Base-by-base conservation (phyloP, 1,140 invertebrate species). In the Phymastichus coffea region DNA sequence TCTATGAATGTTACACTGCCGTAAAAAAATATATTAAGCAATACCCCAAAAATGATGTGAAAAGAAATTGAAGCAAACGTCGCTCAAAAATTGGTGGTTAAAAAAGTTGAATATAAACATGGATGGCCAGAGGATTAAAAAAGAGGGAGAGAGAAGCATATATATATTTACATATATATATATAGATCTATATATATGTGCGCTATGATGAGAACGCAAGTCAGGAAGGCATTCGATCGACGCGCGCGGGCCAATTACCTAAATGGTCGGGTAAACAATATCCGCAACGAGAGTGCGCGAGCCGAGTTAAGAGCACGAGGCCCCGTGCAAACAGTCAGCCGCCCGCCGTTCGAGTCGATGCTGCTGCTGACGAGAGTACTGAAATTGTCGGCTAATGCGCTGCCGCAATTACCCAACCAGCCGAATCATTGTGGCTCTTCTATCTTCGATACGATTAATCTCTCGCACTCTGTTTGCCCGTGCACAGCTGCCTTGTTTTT, bases 241-340 rank as follows among this genome's bases (percentile, higher is more conserved):
- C 6, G 12, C 28, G 6, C 28, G 28, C 28, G 70, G 73, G 73
- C 71, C 75, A 79, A 80, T 80, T 80, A 80, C 74, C 78, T 79
- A 79, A 79, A 79, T 79, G 78, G 77, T 76, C 72, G 73, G 71
- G 75, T 77, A 79, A 80, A 79, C 78, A 80, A 77, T 79, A 79
- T 77, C 72, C 68, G 70, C 66, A 33, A 12, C 28, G 28, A n/a
- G n/a, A n/a, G 47, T 30, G 69, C 72, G 65, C 66, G 20, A 12
- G 20, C 44, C 37, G 48, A 77, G 75, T 76, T 75, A 74, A 76
- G 74, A 74, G 74, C 71, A 68, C 59, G 64, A 55, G 62, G 63
- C 57, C 12, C 15, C 12, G 51, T 15, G 15, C 28, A 33, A 53
- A 25, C 63, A 57, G 44, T 54, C 57, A 61, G 64, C 56, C 44